Percentiles rank a stretch among this genome's conserved stretches.
Evolutionary conservation across 2,797 vertebrate genomes (phyloP).

Genomic region (Aulostomus chinensis): DNA sequence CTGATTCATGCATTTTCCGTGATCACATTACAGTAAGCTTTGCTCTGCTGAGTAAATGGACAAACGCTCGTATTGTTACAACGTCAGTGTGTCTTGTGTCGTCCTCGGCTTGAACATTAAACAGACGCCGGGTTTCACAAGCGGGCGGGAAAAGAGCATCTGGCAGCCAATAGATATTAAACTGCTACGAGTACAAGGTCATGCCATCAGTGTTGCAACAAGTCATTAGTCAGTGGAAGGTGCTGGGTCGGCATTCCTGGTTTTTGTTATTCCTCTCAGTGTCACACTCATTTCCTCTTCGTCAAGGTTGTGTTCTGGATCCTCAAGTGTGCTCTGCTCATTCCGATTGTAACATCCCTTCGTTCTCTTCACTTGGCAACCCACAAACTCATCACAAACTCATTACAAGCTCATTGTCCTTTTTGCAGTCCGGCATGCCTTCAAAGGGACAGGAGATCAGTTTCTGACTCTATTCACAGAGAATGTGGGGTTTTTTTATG

Average conservation of each 20-base stretch:
- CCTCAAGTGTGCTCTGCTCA: too few relatives aligned
- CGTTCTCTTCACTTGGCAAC: not conserved
- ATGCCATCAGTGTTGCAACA: slow-evolving; percentile 3
- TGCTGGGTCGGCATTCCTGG: not conserved
- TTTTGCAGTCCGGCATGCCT: too few relatives aligned
- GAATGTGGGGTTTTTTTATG: not conserved
- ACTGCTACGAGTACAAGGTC: slow-evolving; percentile 31
- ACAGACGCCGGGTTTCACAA: not conserved
- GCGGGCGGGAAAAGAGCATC: slow-evolving; percentile 33
- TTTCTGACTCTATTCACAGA: not conserved
- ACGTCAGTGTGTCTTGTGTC: slow-evolving; percentile 16
- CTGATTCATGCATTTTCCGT: slow-evolving; percentile 52
- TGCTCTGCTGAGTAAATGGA: slow-evolving; percentile 33
- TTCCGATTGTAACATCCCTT: too few relatives aligned
- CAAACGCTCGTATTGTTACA: slow-evolving; percentile 46
- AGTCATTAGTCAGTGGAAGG: slow-evolving; percentile 1
- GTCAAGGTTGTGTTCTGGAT: too few relatives aligned
- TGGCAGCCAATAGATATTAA: slow-evolving; percentile 15
- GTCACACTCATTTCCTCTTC: slow-evolving; percentile 6
- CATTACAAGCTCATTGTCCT: too few relatives aligned
- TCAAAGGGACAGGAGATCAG: not conserved
- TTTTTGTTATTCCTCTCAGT: not conserved
- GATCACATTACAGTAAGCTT: slow-evolving; percentile 56
- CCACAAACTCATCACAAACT: too few relatives aligned
- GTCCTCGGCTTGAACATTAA: slow-evolving; percentile 23